Base-by-base conservation (phyloP, 1,140 invertebrate species). In the Helicorthomorpha holstii region DNA sequence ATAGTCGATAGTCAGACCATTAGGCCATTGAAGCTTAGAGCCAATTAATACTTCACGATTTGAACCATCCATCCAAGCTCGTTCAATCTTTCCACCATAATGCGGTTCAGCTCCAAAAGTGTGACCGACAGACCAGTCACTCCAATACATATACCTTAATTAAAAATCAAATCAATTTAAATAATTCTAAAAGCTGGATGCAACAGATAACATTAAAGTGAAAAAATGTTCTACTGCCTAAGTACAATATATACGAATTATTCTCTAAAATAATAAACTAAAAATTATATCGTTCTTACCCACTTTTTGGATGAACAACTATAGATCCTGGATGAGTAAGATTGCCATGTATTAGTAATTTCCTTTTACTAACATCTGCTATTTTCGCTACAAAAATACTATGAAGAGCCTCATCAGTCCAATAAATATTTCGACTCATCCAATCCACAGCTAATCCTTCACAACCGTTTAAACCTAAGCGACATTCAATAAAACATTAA, bases 401-500 rank as follows among this genome's bases (percentile, higher is more conserved):
- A 3, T 72, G 70, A 52, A 74, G 65, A 41, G 73, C 72, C 61
- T 78, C 75, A 66, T 83, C 82, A 43, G 81, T 80, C 82, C 83
- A 91, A 69, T 87, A 92, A 27, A 91, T 59, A 64, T 88, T 86
- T 27, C 77, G 69, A 43, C 77, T 75, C 61, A 85, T 75, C 81
- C 81, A 85, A 66, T 90, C 85, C 34, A 85, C 72, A 41, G 82
- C 80, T 34, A 85, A 60, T 38, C 83, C 79, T 67, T 80, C 75
- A 67, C 77, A 79, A 59, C 72, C 77, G 56, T 72, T 66, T 2
- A 75, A 53, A 19, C 67, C 70, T 66, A n/a, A n/a, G n/a, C n/a
- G n/a, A n/a, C n/a, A n/a, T 4, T 25, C 2, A 26, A 27, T 43
- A 48, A 12, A 54, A 4, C 43, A 23, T 19, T n/a, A 52, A 24